Evolutionary conservation across 2,797 vertebrate genomes (phyloP).

Genomic region (Chelon auratus): DNA sequence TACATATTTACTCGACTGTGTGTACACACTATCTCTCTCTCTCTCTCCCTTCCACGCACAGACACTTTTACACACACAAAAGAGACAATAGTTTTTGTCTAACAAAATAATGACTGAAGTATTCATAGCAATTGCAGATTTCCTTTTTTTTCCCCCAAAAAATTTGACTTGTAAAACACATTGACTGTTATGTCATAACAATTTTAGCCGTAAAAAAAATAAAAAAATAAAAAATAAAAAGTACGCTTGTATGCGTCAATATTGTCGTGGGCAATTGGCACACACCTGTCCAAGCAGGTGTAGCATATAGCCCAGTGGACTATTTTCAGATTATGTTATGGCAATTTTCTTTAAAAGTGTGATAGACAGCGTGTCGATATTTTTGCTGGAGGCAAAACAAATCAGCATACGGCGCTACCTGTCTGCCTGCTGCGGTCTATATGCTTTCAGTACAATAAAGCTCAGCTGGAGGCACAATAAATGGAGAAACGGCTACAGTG

Average conservation of each 20-base stretch:
- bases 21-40: constrained; percentile 23
- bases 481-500: not conserved
- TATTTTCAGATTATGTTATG: not conserved
- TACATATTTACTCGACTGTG: constrained; percentile 61
- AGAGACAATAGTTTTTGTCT: not conserved
- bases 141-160: no score
- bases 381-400: not conserved
- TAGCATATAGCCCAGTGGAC: no score
- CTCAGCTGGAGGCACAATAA: not conserved
- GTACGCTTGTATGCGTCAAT: no score
- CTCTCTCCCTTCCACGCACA: constrained; percentile 8
- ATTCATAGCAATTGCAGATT: no score
- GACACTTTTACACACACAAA: not conserved
- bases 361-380: not conserved
- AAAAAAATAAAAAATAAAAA: not conserved
- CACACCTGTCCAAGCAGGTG: constrained; percentile 56
- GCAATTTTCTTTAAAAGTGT: not conserved
- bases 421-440: constrained; percentile 27
- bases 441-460: not conserved
- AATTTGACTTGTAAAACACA: not conserved
- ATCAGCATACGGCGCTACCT: not conserved
- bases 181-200: no score
- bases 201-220: no score
- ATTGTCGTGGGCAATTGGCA: not conserved
- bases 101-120: not conserved